phyloP scores from a whole-genome alignment of 2,797 vertebrate species.

The Sparidentex hasta region DNA sequence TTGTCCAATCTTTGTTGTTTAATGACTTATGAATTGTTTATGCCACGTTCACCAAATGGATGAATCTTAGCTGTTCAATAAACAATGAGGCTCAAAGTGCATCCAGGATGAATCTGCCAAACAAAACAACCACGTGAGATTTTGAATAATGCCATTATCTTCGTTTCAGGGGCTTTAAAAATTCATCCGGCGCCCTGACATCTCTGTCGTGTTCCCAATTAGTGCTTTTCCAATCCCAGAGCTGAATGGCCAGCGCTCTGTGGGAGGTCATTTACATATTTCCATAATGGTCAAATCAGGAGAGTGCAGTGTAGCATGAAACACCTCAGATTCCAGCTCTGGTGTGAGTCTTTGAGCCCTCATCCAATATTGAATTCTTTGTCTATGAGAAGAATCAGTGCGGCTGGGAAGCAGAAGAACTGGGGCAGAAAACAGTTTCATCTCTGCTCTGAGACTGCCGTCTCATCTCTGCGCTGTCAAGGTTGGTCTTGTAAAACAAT shows the following conservation, averaged over 20 bases:
- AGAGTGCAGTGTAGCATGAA: slow-evolving; percentile 71
- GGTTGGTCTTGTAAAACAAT: slow-evolving; percentile 55
- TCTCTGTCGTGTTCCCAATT: slow-evolving; percentile 60
- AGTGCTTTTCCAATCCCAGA: slow-evolving; percentile 40
- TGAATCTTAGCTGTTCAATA: slow-evolving; percentile 62
- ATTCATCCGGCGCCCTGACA: slow-evolving; percentile 44
- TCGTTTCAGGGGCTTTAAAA: slow-evolving; percentile 46
- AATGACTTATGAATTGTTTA: slow-evolving; percentile 58
- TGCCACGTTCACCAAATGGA: slow-evolving; percentile 58
- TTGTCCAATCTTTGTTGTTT: slow-evolving; percentile 38
- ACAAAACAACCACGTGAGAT: slow-evolving; percentile 35
- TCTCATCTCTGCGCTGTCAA: slow-evolving; percentile 58
- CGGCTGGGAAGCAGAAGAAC: slow-evolving; percentile 61
- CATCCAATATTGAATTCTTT: slow-evolving; percentile 75
- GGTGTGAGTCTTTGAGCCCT: slow-evolving; percentile 51
- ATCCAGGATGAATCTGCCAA: slow-evolving; percentile 42
- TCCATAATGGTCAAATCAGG: slow-evolving; percentile 73
- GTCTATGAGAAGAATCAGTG: slow-evolving; percentile 66
- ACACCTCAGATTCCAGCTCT: slow-evolving; percentile 57
- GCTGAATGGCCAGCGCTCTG: slow-evolving; percentile 17
- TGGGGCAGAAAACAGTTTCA: slow-evolving; percentile 70
- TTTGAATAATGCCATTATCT: slow-evolving; percentile 59
- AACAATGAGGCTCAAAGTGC: slow-evolving; percentile 67
- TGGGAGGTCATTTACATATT: slow-evolving; percentile 76
- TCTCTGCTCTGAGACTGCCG: slow-evolving; percentile 62